Conservation (phyloP, 2,888 invertebrate species). For the Steinernema carpocapsae region DNA sequence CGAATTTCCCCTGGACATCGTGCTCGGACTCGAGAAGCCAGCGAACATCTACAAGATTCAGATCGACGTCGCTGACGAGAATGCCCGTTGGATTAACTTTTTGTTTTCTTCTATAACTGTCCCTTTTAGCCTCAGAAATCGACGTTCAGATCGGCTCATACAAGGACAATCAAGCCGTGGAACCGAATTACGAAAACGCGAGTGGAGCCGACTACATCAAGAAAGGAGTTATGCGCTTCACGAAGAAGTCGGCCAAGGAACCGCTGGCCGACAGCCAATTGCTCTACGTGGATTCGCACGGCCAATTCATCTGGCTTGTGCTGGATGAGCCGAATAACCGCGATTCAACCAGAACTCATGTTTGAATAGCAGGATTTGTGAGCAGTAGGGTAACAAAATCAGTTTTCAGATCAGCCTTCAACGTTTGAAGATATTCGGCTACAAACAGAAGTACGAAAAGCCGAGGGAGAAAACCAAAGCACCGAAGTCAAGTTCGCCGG, state of each 20-base stretch:
- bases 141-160: conserved; percentile 4
- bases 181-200: conserved; percentile 52
- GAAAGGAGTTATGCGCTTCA: conserved; percentile 39
- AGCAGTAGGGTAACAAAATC: too few species aligned
- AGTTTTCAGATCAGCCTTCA: conserved; percentile 37
- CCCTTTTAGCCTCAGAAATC: neutral
- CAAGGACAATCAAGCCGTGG: conserved; percentile 1
- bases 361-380: conserved; percentile 49
- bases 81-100: neutral
- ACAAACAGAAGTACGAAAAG: conserved; percentile 35
- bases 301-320: conserved; percentile 60
- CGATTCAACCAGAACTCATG: conserved; percentile 5
- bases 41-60: conserved; percentile 22
- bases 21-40: conserved; percentile 2
- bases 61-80: conserved; percentile 19
- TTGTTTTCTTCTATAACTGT: neutral
- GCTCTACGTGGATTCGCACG: conserved; percentile 57
- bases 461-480: conserved; percentile 18
- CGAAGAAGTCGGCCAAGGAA: conserved; percentile 30
- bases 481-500: conserved; percentile 6
- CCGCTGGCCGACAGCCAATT: conserved; percentile 40
- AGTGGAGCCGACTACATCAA: conserved; percentile 48
- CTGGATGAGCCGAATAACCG: conserved; percentile 50
- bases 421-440: conserved; percentile 41
- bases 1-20: conserved; percentile 9